Percentiles rank a stretch among this genome's conserved stretches.
phyloP scores from a whole-genome alignment of 2,113 vertebrate species.

The Otus sunia region DNA sequence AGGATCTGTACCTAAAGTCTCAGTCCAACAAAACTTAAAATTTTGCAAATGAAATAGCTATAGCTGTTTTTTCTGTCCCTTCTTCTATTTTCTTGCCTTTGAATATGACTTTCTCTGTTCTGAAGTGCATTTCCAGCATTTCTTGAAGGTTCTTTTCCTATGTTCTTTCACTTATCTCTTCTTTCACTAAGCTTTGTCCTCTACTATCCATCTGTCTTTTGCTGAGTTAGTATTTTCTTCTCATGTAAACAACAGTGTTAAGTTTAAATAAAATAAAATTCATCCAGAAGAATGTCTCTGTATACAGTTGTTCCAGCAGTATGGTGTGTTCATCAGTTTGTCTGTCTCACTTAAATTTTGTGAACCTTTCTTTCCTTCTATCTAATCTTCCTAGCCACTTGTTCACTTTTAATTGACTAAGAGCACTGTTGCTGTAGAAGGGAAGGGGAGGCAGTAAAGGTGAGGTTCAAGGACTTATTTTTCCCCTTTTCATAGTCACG shows the following conservation, averaged over 20 bases:
- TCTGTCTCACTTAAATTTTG: not conserved
- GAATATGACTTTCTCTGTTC: not conserved
- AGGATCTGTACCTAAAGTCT: not conserved
- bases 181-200: not conserved
- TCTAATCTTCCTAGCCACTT: not conserved
- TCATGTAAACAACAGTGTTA: not conserved
- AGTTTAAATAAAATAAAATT: not conserved
- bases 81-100: not conserved
- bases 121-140: not conserved
- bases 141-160: not conserved
- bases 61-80: not conserved
- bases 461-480: not conserved
- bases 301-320: not conserved
- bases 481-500: not conserved
- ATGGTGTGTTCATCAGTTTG: not conserved
- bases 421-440: not conserved
- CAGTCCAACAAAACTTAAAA: not conserved
- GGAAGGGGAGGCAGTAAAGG: not conserved
- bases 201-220: not conserved
- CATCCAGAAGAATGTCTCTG: not conserved
- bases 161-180: not conserved
- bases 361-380: not conserved
- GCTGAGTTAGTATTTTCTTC: not conserved
- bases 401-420: not conserved
- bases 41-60: not conserved